phyloP scores from a whole-genome alignment of 2,113 vertebrate genomes.

The Myotis lucifugus region DNA sequence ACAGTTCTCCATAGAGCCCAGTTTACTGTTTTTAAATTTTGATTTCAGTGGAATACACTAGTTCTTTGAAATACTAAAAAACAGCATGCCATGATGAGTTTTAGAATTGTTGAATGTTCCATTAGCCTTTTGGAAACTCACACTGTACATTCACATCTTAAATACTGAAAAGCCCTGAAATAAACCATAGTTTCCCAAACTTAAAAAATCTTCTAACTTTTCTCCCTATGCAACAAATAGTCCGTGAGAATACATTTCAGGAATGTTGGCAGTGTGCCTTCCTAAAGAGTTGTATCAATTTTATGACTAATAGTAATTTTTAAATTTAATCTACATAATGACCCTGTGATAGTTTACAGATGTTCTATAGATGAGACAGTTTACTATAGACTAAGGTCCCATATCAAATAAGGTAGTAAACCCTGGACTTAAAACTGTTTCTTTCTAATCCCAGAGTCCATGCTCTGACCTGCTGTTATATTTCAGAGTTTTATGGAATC shows the following conservation, averaged over 20 bases:
- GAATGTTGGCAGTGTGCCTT: constrained; percentile 45
- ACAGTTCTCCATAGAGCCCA: neutral
- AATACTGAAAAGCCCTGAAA: constrained; percentile 28
- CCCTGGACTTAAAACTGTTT: neutral
- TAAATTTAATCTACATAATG: neutral
- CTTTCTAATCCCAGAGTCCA: neutral
- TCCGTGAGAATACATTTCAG: neutral
- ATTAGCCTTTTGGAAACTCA: constrained; percentile 19
- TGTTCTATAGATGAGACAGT: neutral
- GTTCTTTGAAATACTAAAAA: constrained; percentile 26
- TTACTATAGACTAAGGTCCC: neutral
- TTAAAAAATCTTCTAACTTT: neutral
- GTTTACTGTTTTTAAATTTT: neutral
- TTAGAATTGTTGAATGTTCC: neutral
- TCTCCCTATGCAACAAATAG: neutral
- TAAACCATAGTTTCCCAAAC: constrained; percentile 3
- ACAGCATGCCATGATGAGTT: neutral
- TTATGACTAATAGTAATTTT: constrained; percentile 36
- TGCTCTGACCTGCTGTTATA: neutral
- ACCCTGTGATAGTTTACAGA: constrained; percentile 1
- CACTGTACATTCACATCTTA: neutral
- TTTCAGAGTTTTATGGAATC: neutral
- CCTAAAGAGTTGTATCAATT: constrained; percentile 25
- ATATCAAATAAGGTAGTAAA: neutral
- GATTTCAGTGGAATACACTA: neutral